phyloP scores from a whole-genome alignment of 2,113 vertebrate species.

The Bubo scandiacus region DNA sequence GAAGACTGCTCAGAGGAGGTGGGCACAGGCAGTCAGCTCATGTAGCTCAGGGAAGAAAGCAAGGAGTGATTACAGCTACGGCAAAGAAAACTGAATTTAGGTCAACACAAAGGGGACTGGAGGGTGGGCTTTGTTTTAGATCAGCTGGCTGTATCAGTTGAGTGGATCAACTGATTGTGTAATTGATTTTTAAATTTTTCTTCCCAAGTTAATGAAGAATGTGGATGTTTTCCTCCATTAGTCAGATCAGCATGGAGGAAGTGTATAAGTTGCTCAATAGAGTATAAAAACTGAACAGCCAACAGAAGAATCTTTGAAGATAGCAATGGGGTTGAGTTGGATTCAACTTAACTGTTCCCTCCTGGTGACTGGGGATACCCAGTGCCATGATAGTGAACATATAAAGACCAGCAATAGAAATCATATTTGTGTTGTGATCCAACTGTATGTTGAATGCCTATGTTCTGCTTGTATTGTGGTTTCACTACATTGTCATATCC shows the following conservation, averaged over 20 bases:
- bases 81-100: not conserved
- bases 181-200: not conserved
- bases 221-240: not conserved
- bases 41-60: not conserved
- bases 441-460: not conserved
- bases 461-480: not conserved
- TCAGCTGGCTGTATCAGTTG: not conserved
- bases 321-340: not conserved
- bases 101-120: not conserved
- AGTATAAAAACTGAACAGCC: not conserved
- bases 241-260: not conserved
- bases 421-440: not conserved
- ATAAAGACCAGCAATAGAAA: not conserved
- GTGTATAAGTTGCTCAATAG: not conserved
- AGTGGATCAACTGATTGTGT: not conserved
- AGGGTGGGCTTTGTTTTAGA: not conserved
- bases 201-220: not conserved
- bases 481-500: not conserved
- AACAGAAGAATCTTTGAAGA: not conserved
- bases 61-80: not conserved
- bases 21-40: not conserved
- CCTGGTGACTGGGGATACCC: not conserved
- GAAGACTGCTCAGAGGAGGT: not conserved
- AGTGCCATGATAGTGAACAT: not conserved
- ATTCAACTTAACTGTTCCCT: not conserved